A percentile compares a stretch with the other conserved stretches of the same genome.
Conservation (phyloP, 2,888 invertebrate genomes). For the Lasius fuliginosus region DNA sequence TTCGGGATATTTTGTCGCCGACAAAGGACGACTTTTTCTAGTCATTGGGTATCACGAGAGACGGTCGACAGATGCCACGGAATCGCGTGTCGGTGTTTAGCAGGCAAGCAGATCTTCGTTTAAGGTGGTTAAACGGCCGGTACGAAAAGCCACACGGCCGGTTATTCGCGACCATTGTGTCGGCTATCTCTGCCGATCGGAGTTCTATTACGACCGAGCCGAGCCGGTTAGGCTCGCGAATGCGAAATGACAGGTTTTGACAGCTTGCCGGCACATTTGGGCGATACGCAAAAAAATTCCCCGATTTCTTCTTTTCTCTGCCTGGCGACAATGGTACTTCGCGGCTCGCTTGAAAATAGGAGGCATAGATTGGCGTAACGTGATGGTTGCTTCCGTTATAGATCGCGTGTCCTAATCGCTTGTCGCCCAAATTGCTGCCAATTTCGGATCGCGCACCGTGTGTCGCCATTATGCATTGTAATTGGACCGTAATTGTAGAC, state of each 20-base stretch:
- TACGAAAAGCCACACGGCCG: slow-evolving; percentile 15
- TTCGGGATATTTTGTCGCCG: not conserved
- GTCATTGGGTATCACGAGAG: slow-evolving; percentile 18
- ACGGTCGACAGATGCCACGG: slow-evolving; percentile 39
- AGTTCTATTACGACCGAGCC: slow-evolving; percentile 21
- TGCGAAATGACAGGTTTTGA: slow-evolving; percentile 66
- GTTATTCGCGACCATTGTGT: slow-evolving; percentile 49
- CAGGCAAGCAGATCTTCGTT: slow-evolving; percentile 42
- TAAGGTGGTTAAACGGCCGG: slow-evolving; percentile 38
- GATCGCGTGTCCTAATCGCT: slow-evolving; percentile 72
- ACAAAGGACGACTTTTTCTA: slow-evolving; percentile 48
- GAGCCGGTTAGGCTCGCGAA: slow-evolving; percentile 57
- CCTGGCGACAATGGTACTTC: slow-evolving; percentile 34
- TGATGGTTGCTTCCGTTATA: slow-evolving; percentile 51
- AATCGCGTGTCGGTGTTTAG: slow-evolving; percentile 56
- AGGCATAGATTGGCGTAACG: slow-evolving; percentile 67
- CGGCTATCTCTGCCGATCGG: slow-evolving; percentile 42
- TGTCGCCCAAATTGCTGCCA: slow-evolving; percentile 70
- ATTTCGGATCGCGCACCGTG: slow-evolving; percentile 64
- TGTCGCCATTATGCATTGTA: slow-evolving; percentile 55
- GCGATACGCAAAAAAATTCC: slow-evolving; percentile 42
- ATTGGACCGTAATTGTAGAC: slow-evolving; percentile 49
- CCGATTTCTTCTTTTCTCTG: slow-evolving; percentile 32
- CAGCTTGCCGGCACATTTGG: slow-evolving; percentile 36
- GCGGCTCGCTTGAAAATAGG: slow-evolving; percentile 59